A percentile compares a stretch with the other conserved stretches of the same genome.
Conservation (phyloP, 2,888 invertebrate genomes). For the Nycteola revayana region DNA sequence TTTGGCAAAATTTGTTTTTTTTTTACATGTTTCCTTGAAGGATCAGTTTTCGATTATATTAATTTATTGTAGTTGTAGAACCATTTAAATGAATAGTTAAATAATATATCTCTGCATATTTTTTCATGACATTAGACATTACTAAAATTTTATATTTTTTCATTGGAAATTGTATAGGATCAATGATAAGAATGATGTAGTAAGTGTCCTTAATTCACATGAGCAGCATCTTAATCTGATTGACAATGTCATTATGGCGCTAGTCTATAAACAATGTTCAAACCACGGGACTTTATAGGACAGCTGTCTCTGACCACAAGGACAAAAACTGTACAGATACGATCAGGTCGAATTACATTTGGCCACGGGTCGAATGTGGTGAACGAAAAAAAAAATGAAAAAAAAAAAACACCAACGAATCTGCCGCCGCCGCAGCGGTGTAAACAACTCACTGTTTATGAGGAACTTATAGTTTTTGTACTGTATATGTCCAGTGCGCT, state of each 20-base stretch:
- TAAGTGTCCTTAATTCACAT: too few relatives aligned
- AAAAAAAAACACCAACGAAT: constrained; percentile 39
- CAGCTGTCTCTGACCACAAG: constrained; percentile 78
- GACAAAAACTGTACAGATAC: constrained; percentile 75
- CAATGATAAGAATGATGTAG: too few relatives aligned
- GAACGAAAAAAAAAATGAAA: constrained; percentile 57
- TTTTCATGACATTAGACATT: too few relatives aligned
- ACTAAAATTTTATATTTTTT: too few relatives aligned
- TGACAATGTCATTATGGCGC: constrained; percentile 43
- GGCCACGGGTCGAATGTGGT: constrained; percentile 56
- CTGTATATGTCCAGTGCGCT: constrained; percentile 37
- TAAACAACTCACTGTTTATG: constrained; percentile 66
- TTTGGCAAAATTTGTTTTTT: constrained; percentile 20
- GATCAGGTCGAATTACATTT: constrained; percentile 78
- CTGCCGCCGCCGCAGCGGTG: constrained; percentile 49
- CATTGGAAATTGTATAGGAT: too few relatives aligned
- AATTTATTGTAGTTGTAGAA: too few relatives aligned
- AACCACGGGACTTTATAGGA: constrained; percentile 58
- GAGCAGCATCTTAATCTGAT: constrained; percentile 21
- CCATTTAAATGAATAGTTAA: too few relatives aligned
- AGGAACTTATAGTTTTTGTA: constrained; percentile 53
- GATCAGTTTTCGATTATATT: too few relatives aligned
- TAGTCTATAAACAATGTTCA: constrained; percentile 64
- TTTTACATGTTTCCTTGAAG: constrained; percentile 6
- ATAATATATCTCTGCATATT: too few relatives aligned